Percentiles rank a stretch among this genome's conserved stretches.
Conservation (phyloP, 1,140 invertebrate genomes). For the Adoxophyes honmai region DNA sequence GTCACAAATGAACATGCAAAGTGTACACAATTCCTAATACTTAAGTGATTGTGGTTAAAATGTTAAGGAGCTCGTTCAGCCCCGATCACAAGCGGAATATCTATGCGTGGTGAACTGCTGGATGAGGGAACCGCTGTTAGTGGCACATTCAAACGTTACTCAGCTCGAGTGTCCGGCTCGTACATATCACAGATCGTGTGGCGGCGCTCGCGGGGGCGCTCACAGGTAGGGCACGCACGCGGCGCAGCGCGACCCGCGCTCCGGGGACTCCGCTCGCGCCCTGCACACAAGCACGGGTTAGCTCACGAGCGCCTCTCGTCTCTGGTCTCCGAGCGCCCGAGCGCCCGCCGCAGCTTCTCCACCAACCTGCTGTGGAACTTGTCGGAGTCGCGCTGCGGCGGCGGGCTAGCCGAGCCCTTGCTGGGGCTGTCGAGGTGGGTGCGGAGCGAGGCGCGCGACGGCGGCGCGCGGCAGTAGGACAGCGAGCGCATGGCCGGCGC, state of each 20-base stretch:
- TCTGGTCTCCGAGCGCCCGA: constrained; percentile 79
- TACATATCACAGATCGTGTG: constrained; percentile 66
- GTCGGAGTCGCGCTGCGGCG: constrained; percentile 82
- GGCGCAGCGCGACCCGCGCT: constrained; percentile 59
- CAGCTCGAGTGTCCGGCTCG: constrained; percentile 42
- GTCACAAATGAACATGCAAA: constrained; percentile 44
- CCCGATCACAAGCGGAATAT: not conserved
- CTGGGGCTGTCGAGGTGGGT: constrained; percentile 78
- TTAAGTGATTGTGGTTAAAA: too few species aligned
- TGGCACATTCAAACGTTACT: constrained; percentile 55
- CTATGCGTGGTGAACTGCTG: too few species aligned
- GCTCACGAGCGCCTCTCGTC: constrained; percentile 72
- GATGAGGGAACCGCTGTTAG: not conserved
- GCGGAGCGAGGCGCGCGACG: constrained; percentile 76
- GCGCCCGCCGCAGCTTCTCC: constrained; percentile 88
- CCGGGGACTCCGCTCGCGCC: constrained; percentile 58
- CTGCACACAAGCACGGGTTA: constrained; percentile 67
- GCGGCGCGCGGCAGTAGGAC: constrained; percentile 78
- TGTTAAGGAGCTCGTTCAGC: not conserved
- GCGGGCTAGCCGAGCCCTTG: constrained; percentile 77
- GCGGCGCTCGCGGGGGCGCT: constrained; percentile 37
- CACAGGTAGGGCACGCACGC: constrained; percentile 72
- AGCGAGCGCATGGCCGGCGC: constrained; percentile 81
- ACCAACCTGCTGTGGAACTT: constrained; percentile 91
- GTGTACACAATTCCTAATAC: constrained; percentile 14